Percentiles rank a stretch among this genome's conserved stretches.
Conservation (phyloP, 2,888 invertebrate genomes). For the Orchestes rusci region DNA sequence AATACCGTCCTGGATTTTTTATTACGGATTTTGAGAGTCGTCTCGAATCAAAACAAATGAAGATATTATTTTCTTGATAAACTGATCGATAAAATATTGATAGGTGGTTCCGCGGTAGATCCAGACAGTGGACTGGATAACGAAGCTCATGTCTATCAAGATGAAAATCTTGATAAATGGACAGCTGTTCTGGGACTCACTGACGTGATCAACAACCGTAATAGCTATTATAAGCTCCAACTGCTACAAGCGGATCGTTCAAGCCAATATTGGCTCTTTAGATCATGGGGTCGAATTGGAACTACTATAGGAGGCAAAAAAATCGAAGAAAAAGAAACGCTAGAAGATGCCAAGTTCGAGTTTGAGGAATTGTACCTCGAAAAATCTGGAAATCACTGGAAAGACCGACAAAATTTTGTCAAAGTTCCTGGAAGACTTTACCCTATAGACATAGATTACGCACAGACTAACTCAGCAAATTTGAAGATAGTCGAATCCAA, state of each 20-base stretch:
- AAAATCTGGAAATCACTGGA: conserved; percentile 80
- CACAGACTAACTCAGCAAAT: conserved; percentile 43
- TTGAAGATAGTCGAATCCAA: conserved; percentile 44
- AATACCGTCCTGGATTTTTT: too few species aligned
- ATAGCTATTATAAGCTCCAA: conserved; percentile 94
- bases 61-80: too few species aligned
- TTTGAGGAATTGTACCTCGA: conserved; percentile 59
- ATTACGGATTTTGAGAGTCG: too few species aligned
- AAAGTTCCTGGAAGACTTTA: conserved; percentile 62
- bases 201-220: conserved; percentile 79
- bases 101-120: conserved; percentile 80
- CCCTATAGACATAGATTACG: conserved; percentile 86
- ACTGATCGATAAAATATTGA: too few species aligned
- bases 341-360: conserved; percentile 51
- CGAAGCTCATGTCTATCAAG: conserved; percentile 68
- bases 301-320: conserved; percentile 73
- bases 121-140: conserved; percentile 79
- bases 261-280: conserved; percentile 49
- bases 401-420: conserved; percentile 54
- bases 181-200: conserved; percentile 77
- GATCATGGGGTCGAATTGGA: conserved; percentile 95
- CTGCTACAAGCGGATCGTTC: conserved; percentile 67
- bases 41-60: too few species aligned
- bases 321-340: conserved; percentile 29
- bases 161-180: conserved; percentile 52